Percentiles rank a stretch among this genome's conserved stretches.
Evolutionary conservation across 1,140 invertebrate species (phyloP).

Genomic region (Hydropsyche tenuis): DNA sequence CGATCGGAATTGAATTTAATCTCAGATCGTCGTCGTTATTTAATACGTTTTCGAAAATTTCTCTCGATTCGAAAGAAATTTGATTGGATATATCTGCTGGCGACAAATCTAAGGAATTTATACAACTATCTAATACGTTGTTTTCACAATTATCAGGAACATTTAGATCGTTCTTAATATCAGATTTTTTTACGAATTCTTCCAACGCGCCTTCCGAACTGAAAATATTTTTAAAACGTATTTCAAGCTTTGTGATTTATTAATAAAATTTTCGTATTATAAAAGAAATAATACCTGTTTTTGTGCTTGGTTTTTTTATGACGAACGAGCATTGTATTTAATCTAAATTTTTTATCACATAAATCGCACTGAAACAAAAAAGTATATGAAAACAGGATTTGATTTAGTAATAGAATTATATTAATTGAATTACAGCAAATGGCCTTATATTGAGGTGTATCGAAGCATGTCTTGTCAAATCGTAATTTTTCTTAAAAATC

Average conservation of each 20-base stretch:
- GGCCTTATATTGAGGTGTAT: not conserved
- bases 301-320: not conserved
- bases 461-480: not conserved
- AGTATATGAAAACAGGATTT: too few species aligned
- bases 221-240: too few species aligned
- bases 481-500: not conserved
- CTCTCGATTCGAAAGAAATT: too few species aligned
- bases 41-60: not conserved
- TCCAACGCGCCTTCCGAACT: too few species aligned
- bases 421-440: not conserved
- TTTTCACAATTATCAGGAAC: too few species aligned
- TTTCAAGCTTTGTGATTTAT: too few species aligned
- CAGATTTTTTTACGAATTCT: too few species aligned
- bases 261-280: too few species aligned
- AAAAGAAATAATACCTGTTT: not conserved
- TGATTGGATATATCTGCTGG: too few species aligned
- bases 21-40: not conserved
- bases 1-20: not conserved
- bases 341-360: not conserved
- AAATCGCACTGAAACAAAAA: conserved; percentile 21
- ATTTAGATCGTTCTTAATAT: too few species aligned
- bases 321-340: not conserved
- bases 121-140: not conserved
- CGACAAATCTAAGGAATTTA: too few species aligned
- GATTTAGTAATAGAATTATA: not conserved